phyloP scores from a whole-genome alignment of 2,113 vertebrate species.

The Mormyrus lacerda region DNA sequence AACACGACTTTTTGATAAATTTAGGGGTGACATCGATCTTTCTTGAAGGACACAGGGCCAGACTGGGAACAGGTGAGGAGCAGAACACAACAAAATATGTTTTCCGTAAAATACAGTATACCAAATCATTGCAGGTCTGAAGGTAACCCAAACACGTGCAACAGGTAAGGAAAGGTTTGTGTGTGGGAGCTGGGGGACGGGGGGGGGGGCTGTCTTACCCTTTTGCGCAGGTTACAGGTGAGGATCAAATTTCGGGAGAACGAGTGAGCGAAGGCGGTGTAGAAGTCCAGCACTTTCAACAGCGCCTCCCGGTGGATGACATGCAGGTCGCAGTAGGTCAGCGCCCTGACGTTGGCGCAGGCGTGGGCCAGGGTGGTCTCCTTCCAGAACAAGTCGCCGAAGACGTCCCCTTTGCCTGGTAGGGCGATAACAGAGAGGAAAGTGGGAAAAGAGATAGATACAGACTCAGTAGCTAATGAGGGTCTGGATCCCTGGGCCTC shows the following conservation, averaged over 20 bases:
- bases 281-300: slow-evolving; percentile 92
- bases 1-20: slow-evolving; percentile 1
- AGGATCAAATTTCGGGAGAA: slow-evolving; percentile 94
- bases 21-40: not conserved
- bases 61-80: not conserved
- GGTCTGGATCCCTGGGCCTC: not conserved
- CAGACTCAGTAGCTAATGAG: not conserved
- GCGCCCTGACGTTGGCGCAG: slow-evolving; percentile 84
- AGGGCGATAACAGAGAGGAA: not conserved
- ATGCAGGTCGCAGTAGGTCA: slow-evolving; percentile 93
- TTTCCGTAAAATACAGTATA: not conserved
- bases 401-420: slow-evolving; percentile 93
- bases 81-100: not conserved
- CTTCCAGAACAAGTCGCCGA: slow-evolving; percentile 97
- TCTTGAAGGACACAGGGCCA: not conserved
- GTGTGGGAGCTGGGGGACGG: too few species aligned
- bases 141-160: not conserved
- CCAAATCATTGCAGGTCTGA: not conserved
- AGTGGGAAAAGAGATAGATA: not conserved
- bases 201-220: slow-evolving; percentile 61
- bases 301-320: slow-evolving; percentile 88
- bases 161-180: not conserved
- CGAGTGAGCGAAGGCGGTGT: slow-evolving; percentile 89
- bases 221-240: slow-evolving; percentile 89
- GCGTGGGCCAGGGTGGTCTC: slow-evolving; percentile 87